Conservation (phyloP, 2,888 invertebrate genomes). For the Caenorhabditis doughertyi region DNA sequence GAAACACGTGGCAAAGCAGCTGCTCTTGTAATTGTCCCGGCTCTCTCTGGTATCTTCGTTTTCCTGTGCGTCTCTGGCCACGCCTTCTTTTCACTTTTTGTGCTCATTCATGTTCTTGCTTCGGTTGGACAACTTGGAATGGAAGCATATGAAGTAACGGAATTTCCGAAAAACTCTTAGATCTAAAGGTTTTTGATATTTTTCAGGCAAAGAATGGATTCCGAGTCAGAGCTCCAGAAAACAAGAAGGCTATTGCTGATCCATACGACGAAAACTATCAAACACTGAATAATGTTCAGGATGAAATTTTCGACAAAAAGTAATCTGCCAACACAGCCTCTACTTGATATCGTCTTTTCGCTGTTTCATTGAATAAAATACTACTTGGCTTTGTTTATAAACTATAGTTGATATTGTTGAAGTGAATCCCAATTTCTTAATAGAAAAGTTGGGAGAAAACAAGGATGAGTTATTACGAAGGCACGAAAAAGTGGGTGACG, state of each 20-base stretch:
- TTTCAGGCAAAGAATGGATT: constrained; percentile 11
- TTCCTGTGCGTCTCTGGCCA: constrained; percentile 58
- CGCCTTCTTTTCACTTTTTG: constrained; percentile 57
- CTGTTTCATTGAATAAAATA: constrained; percentile 12
- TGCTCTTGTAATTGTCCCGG: constrained; percentile 42
- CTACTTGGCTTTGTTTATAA: too few species aligned
- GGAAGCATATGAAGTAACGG: constrained; percentile 54
- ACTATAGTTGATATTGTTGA: too few species aligned
- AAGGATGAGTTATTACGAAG: too few species aligned
- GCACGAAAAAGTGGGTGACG: too few species aligned
- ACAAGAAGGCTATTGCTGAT: constrained; percentile 24
- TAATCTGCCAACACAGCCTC: background rate
- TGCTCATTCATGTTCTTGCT: constrained; percentile 48
- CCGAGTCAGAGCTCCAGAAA: constrained; percentile 28
- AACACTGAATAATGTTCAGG: constrained; percentile 42
- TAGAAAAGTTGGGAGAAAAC: too few species aligned
- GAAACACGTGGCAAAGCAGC: constrained; percentile 41
- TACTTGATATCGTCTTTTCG: constrained; percentile 9
- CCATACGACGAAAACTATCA: constrained; percentile 46
- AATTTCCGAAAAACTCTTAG: too few species aligned
- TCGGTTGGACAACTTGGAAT: constrained; percentile 57
- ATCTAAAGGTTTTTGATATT: background rate
- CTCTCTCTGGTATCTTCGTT: constrained; percentile 40
- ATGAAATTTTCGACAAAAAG: constrained; percentile 48
- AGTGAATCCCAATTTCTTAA: too few species aligned